Evolutionary conservation across 2,888 invertebrate species (phyloP), one percentile per base, ranked within the genome.

Genomic region (Coelopa pilipes): DNA sequence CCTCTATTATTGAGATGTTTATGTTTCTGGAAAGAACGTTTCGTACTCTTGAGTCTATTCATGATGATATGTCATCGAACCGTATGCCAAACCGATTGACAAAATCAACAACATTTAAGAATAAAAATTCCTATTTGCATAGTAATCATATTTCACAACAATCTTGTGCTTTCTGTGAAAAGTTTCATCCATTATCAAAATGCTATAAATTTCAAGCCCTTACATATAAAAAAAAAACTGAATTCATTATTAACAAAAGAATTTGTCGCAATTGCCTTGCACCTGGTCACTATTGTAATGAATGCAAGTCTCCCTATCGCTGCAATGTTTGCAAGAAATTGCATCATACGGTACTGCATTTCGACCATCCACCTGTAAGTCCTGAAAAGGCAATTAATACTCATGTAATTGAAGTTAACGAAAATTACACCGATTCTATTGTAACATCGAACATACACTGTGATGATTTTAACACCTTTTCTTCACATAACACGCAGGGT

Each of bases 191-290:
- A 34, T 34, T 34, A 34, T 34, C 34, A 34, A 34, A 34, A 34
- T 34, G 34, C 34, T 34, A 34, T 34, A 34, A 34, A 34, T 34
- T 34, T 34, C 21, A 15, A 57, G 57, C 57, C 9, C 19, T 57
- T 11, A 19, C 57, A 1, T 12, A 9, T 17, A 57, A 57, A 57
- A 3, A 19, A 9, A 57, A 57, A 57, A 57, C 17, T 57, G 57
- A 57, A 19, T 57, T 57, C 11, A 12, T 57, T 57, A 19, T 19
- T 15, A 57, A 15, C 10, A 57, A 57, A 57, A n/a, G 12, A 4
- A 1, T 57, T 17, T 72, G 67, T 47, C 57, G 66, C 34, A 72
- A 49, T 57, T 72, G 72, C 21, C n/a, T 72, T 47, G 11, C 62
- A 47, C 24, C 4, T 21, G 70, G 70, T 49, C 70, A 70, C 34